Base-by-base conservation (phyloP, 2,888 invertebrate genomes). In the Crematogaster levior region DNA sequence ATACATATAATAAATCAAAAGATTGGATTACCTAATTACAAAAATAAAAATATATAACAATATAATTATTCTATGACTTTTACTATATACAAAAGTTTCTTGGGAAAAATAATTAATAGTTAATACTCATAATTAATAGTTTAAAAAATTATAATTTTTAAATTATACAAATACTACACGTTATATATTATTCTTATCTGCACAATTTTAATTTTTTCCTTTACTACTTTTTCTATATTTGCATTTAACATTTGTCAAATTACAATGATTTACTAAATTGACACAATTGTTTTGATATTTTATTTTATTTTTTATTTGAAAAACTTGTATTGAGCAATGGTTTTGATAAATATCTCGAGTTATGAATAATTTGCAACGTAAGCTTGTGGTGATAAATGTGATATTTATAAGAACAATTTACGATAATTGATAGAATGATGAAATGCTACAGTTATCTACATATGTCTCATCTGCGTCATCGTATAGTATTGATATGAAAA, bases 21-120 rank as follows among this genome's bases (percentile, higher is more conserved):
- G 0, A 27, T 63, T 0, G 5, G 1, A 34, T 53, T 53, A n/a
- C 12, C 18, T 74, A 27, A 58, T 43, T 15, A 73, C 0, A 12
- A 37, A 65, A 51, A 37, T 75, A 27, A 37, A 75, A 65, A 24
- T 43, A 37, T 37, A 58, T 24, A n/a, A 18, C 34, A 48, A 30
- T 73, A 58, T 46, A 61, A 18, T 70, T 56, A 37, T 37, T 70
- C n/a, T 0, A 60, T 43, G 18, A 30, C 12, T 30, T 34, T 7
- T 66, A 7, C 37, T 51, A 68, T 30, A 43, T 30, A 66, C 3
- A 66, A 48, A 66, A 66, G 48, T 51, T 34, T 1, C 5, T 68
- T 51, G 34, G 1, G 15, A 68, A 51, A 5, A 68, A 34, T 5
- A 0, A 15, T 66, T 27, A 3, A 21, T n/a, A 4, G 2, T 37